Percentiles rank a stretch among this genome's conserved stretches.
Evolutionary conservation across 2,113 vertebrate species (phyloP).

Genomic region (Paradoxurus hermaphroditus): DNA sequence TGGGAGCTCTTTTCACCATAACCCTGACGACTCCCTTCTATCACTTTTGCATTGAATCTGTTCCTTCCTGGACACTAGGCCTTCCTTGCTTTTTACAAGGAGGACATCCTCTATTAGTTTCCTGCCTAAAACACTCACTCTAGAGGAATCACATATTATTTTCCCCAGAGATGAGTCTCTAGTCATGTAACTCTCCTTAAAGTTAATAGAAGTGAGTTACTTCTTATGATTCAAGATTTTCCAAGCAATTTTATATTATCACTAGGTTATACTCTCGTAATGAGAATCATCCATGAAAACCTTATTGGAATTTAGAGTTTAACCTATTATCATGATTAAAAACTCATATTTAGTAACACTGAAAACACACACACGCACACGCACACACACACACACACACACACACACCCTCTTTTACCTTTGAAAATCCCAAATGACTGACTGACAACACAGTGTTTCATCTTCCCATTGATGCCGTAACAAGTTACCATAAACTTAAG

Average conservation of each 20-base stretch:
- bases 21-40: not conserved
- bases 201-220: not conserved
- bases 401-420: not conserved
- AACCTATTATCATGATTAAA: not conserved
- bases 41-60: not conserved
- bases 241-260: not conserved
- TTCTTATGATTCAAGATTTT: constrained; percentile 1
- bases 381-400: too few relatives aligned
- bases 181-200: not conserved
- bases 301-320: constrained; percentile 14
- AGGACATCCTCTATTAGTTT: not conserved
- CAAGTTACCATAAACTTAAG: not conserved
- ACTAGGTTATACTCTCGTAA: not conserved
- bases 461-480: not conserved
- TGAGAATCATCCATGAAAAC: not conserved
- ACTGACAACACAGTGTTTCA: not conserved
- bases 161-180: not conserved
- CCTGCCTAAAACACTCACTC: not conserved
- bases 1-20: not conserved
- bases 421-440: not conserved
- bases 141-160: not conserved
- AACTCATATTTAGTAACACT: not conserved
- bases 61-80: not conserved
- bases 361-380: not conserved
- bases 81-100: not conserved